These are phyloP conservation scores for Xanthostigma xanthostigma DNA, from an alignment of 2,888 invertebrate genomes.

Conservation along the genomic window DNA sequence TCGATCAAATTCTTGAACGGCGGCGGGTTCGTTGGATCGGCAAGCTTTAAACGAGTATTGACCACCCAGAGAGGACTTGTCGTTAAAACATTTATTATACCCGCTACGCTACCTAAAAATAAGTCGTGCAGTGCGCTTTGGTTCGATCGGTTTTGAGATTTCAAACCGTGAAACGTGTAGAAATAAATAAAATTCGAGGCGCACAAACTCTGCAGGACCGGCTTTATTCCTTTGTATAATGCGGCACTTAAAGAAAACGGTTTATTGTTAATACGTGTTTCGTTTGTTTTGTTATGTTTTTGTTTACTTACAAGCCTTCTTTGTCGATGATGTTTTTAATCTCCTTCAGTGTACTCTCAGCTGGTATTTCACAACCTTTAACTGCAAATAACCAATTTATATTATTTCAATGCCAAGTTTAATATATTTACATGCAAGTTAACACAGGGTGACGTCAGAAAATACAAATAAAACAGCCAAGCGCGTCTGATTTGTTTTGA, in stretches of 20 bases:
- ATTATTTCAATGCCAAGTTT: background rate
- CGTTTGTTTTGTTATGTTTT: constrained; percentile 1
- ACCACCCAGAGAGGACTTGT: constrained; percentile 90
- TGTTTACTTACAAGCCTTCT: constrained; percentile 40
- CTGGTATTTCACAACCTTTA: constrained; percentile 50
- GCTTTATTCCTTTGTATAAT: constrained; percentile 64
- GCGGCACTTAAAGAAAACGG: constrained; percentile 31
- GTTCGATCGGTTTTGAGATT: constrained; percentile 30
- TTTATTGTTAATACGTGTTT: constrained; percentile 5
- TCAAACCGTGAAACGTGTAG: constrained; percentile 78
- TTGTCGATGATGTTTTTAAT: constrained; percentile 33
- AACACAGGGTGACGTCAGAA: background rate
- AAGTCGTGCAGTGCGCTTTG: constrained; percentile 58
- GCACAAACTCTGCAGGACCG: constrained; percentile 71
- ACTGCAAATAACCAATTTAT: constrained; percentile 35
- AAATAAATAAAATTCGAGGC: constrained; percentile 91
- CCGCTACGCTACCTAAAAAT: constrained; percentile 61
- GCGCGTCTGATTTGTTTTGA: no score
- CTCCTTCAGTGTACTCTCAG: constrained; percentile 49
- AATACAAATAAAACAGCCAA: no score
- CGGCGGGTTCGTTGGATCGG: constrained; percentile 29
- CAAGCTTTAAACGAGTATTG: constrained; percentile 75
- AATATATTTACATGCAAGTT: constrained; percentile 10
- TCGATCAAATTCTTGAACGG: constrained; percentile 29
- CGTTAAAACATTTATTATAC: constrained; percentile 65